These are phyloP conservation scores for Lepidurus couesii DNA, from an alignment of 1,140 invertebrate species.

Conservation along the genomic window DNA sequence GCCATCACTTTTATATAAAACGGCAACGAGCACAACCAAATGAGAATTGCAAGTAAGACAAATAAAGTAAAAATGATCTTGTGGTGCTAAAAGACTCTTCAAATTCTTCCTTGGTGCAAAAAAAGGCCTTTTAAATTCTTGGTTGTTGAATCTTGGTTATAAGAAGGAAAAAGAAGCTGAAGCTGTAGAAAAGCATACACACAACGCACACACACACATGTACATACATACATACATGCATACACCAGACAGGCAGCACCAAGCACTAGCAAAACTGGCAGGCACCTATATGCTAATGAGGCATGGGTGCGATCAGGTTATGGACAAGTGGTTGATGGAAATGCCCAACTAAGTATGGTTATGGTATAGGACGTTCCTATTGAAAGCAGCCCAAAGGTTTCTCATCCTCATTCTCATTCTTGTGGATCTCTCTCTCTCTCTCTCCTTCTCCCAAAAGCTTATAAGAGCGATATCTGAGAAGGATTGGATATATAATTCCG, in stretches of 20 bases:
- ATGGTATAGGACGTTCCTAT: background rate
- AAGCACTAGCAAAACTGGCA: background rate
- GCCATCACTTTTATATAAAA: background rate
- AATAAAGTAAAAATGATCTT: too few relatives aligned
- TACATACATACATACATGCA: background rate
- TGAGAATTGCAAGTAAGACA: too few relatives aligned
- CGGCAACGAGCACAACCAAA: too few relatives aligned
- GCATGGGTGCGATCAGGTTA: constrained; percentile 11
- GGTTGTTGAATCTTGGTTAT: background rate
- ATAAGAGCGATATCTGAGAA: background rate
- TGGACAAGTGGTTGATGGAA: constrained; percentile 17
- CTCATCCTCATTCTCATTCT: background rate
- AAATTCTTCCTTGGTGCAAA: background rate
- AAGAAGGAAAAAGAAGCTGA: background rate
- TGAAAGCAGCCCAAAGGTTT: background rate
- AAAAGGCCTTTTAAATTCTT: background rate
- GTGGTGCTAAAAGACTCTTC: too few relatives aligned
- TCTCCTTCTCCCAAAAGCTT: too few relatives aligned
- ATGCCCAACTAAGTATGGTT: background rate
- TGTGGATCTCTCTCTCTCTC: background rate
- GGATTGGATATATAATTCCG: background rate
- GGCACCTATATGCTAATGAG: constrained; percentile 9
- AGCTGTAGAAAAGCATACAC: background rate
- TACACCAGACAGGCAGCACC: constrained; percentile 9
- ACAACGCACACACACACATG: background rate